phyloP scores from a whole-genome alignment of 2,888 invertebrate species.

The Micropterix aruncella region DNA sequence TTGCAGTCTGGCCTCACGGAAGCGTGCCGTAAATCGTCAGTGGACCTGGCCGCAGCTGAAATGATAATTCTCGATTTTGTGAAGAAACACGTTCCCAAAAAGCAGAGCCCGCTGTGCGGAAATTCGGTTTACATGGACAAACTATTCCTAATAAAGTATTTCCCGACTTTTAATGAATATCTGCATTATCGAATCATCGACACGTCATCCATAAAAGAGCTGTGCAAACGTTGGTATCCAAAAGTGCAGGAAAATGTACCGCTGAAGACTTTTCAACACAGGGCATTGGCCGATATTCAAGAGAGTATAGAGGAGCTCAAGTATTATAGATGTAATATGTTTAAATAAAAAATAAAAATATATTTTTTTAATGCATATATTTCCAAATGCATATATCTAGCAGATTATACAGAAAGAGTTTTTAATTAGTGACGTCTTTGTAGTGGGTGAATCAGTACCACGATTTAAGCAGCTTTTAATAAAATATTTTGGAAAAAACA shows the following conservation, averaged over 20 bases:
- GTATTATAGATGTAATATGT: conserved; percentile 58
- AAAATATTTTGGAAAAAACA: too few relatives aligned
- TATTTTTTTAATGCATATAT: too few relatives aligned
- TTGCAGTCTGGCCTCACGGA: conserved; percentile 72
- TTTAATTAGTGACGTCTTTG: too few relatives aligned
- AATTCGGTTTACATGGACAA: conserved; percentile 82
- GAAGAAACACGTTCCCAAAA: conserved; percentile 35
- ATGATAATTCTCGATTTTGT: conserved; percentile 57
- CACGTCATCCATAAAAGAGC: conserved; percentile 80
- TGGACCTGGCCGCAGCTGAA: conserved; percentile 56
- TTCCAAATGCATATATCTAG: too few relatives aligned
- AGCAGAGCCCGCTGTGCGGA: conserved; percentile 67
- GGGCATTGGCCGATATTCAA: conserved; percentile 69
- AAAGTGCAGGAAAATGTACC: conserved; percentile 41
- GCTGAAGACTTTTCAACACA: conserved; percentile 49
- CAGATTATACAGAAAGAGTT: too few relatives aligned
- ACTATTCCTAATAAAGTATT: conserved; percentile 64
- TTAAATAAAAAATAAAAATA: conserved; percentile 23
- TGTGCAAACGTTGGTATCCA: conserved; percentile 66
- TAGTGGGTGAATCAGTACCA: too few relatives aligned
- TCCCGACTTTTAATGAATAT: conserved; percentile 65
- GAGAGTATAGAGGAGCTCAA: conserved; percentile 77
- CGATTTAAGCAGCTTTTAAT: too few relatives aligned
- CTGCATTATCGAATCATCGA: conserved; percentile 90
- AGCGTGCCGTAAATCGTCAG: conserved; percentile 51